phyloP scores from a whole-genome alignment of 2,888 invertebrate species.

The Labia minor region DNA sequence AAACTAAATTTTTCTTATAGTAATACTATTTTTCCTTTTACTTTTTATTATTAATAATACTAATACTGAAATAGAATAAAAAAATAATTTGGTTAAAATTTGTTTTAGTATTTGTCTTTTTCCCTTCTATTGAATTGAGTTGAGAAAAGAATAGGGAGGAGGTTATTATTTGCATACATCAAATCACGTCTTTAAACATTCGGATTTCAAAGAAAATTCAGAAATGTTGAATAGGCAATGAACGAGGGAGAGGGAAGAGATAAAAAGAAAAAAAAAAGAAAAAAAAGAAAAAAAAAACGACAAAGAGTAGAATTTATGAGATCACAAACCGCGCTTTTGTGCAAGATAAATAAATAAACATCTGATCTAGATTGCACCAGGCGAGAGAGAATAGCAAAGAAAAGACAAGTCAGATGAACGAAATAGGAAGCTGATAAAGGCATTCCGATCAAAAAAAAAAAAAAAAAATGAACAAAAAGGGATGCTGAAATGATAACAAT shows the following conservation, averaged over 20 bases:
- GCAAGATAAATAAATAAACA: slow-evolving; percentile 4
- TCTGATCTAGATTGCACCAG: background rate
- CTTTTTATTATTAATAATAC: background rate
- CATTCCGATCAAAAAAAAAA: too few relatives aligned
- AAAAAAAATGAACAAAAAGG: too few relatives aligned
- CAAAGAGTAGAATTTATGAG: slow-evolving; percentile 1
- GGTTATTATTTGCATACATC: background rate
- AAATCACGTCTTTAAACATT: slow-evolving; percentile 8
- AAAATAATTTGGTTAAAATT: background rate
- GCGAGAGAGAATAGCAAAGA: background rate
- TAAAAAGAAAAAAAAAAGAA: background rate
- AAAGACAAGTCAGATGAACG: background rate
- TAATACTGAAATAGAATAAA: background rate
- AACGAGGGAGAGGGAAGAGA: too few relatives aligned
- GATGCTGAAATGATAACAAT: too few relatives aligned
- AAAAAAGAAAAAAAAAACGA: background rate
- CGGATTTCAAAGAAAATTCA: slow-evolving; percentile 1
- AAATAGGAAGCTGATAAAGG: too few relatives aligned
- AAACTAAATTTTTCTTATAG: too few relatives aligned
- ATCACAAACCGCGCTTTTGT: background rate
- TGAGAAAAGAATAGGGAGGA: too few relatives aligned
- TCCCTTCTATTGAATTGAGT: background rate
- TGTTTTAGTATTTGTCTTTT: background rate
- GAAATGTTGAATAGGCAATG: slow-evolving; percentile 1
- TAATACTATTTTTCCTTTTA: too few relatives aligned